Percentiles rank a stretch among this genome's conserved stretches.
Evolutionary conservation across 2,113 vertebrate genomes (phyloP).

Genomic region (Thermophis baileyi): DNA sequence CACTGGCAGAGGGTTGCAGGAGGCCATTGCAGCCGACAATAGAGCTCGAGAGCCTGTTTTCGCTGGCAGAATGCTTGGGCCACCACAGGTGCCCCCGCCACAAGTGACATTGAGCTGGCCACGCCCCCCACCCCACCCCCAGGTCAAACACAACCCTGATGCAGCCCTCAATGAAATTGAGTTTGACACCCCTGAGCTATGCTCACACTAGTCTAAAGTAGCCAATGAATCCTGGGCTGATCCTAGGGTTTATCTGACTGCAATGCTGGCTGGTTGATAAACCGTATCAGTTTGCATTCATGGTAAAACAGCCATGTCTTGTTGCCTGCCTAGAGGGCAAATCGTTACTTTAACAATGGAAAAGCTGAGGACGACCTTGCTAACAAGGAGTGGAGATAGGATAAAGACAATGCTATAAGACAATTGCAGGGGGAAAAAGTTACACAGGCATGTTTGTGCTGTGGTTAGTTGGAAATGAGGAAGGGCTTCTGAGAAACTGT

Average conservation of each 20-base stretch:
- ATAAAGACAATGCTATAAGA: background rate
- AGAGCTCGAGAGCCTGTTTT: too few species aligned
- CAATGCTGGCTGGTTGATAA: background rate
- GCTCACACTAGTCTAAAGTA: background rate
- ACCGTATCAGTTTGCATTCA: background rate
- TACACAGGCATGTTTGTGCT: background rate
- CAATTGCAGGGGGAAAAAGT: background rate
- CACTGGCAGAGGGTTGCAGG: too few species aligned
- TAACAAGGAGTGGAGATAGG: background rate
- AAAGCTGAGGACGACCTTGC: background rate
- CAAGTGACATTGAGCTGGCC: too few species aligned
- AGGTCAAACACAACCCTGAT: too few species aligned
- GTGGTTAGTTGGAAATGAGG: background rate
- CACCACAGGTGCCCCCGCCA: too few species aligned
- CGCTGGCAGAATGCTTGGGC: too few species aligned
- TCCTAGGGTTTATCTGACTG: background rate
- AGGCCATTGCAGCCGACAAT: too few species aligned
- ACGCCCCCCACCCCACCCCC: too few species aligned
- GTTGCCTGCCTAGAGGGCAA: background rate
- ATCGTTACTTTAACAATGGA: background rate
- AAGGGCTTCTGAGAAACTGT: background rate
- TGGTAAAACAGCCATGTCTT: background rate
- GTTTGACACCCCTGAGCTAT: background rate
- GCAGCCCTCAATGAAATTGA: too few species aligned
- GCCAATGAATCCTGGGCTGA: background rate